Percentiles rank a stretch among this genome's conserved stretches.
Evolutionary conservation across 2,113 vertebrate genomes (phyloP).

Genomic region (Sminthopsis crassicaudata): DNA sequence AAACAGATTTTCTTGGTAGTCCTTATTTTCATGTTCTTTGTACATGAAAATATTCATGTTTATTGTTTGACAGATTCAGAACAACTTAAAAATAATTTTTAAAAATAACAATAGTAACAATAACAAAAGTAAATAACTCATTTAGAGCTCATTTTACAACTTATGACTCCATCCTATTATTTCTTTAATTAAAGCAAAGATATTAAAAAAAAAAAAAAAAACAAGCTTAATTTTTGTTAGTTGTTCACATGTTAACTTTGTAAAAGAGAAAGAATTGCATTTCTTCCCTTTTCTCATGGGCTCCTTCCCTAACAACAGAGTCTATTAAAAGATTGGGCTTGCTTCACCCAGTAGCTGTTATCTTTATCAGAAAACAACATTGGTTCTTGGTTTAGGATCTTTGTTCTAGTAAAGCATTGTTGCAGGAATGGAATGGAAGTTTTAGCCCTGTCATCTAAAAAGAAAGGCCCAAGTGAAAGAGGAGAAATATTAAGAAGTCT

Average conservation of each 20-base stretch:
- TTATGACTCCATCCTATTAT: no score
- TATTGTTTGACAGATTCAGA: no score
- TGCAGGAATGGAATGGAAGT: neutral
- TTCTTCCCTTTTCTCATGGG: slow-evolving; percentile 9
- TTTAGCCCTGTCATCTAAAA: neutral
- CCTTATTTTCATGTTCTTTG: no score
- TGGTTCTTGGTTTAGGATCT: no score
- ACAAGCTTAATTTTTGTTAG: slow-evolving; percentile 31
- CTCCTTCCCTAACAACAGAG: slow-evolving; percentile 42
- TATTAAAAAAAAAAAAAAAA: no score
- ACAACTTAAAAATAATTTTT: no score
- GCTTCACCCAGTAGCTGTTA: slow-evolving; percentile 12
- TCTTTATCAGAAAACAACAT: slow-evolving; percentile 44
- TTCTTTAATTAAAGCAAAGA: no score
- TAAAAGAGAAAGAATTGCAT: neutral
- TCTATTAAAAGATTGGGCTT: slow-evolving; percentile 18
- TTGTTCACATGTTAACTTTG: slow-evolving; percentile 48
- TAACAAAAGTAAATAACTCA: no score
- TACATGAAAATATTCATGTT: no score
- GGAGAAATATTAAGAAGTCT: neutral
- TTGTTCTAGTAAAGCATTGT: slow-evolving; percentile 19
- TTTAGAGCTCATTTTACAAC: no score
- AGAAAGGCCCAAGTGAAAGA: neutral
- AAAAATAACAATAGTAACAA: no score
- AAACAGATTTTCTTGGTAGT: no score